Evolutionary conservation across 2,113 vertebrate species (phyloP), one percentile per base, ranked within the genome.

Genomic region (Uropsilus gracilis): DNA sequence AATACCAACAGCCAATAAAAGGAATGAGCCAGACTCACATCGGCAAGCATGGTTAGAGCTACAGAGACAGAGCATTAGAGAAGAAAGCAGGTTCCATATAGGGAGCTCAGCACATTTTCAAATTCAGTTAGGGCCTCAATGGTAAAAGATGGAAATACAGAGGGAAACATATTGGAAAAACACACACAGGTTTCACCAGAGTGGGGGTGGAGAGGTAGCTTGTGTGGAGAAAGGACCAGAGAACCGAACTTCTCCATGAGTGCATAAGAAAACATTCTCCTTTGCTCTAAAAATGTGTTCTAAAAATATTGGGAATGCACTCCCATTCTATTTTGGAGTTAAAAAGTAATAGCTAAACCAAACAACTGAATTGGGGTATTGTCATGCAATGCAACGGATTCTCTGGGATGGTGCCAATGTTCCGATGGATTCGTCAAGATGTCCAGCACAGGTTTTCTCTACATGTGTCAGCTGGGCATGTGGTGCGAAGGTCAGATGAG

Each of bases 311-410:
- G 6, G 42, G 32, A 42, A 32, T 22, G 10, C 44, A 46, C 63
- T 68, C 30, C 48, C 50, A 50, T 72, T 32, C 48, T 44, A n/a
- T 28, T 64, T 91, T 69, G 53, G 4, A 42, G 42, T 59, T 57
- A 88, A 89, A 61, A 86, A 34, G 32, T 55, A 82, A 66, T 78
- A 73, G 46, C 39, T 57, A 73, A 55, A 83, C 24, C 32, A 18
- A 59, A 39, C 44, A 22, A 75, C 17, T 69, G 48, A 72, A 22
- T 76, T 17, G 57, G 17, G 30, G 9, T 66, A 50, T 6, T 69
- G n/a, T 37, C 34, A 48, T 48, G 46, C 37, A 57, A 57, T 77
- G 53, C 10, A 44, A 77, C 59, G 64, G 37, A 37, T 81, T 89
- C 75, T 44, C 2, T 14, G 48, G 34, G 66, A 64, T 46, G 7